Conservation (phyloP, 2,113 vertebrate genomes). For the Triplophysa dalaica region DNA sequence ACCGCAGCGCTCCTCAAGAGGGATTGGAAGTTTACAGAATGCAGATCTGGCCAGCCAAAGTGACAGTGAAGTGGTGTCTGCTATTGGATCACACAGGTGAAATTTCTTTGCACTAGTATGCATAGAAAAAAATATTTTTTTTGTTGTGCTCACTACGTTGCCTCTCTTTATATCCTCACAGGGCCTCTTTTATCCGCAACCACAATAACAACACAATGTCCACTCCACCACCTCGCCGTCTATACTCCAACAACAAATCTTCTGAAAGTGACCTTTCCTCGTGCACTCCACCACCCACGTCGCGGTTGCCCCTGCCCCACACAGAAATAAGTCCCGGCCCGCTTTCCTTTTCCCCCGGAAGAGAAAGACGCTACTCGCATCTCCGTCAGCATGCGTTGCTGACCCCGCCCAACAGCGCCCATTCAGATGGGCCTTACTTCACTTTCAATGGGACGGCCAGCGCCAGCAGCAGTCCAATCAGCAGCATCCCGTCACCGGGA, state of each 20-base stretch:
- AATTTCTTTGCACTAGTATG: no score
- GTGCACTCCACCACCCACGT: conserved; percentile 60
- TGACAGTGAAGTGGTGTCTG: conserved; percentile 77
- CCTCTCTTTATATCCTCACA: conserved; percentile 39
- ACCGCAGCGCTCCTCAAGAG: conserved; percentile 62
- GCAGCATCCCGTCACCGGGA: conserved; percentile 50
- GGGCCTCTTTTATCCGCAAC: conserved; percentile 69
- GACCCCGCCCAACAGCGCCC: conserved; percentile 52
- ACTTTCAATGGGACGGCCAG: conserved; percentile 69
- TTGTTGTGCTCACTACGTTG: background rate
- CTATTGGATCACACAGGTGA: conserved; percentile 74
- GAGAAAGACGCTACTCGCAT: conserved; percentile 36
- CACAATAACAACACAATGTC: conserved; percentile 73
- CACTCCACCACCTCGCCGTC: conserved; percentile 57
- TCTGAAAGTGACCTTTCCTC: conserved; percentile 71
- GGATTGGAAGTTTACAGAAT: conserved; percentile 58
- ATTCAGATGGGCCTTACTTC: conserved; percentile 64
- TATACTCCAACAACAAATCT: conserved; percentile 64
- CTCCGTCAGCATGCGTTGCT: conserved; percentile 44
- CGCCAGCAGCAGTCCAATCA: conserved; percentile 54
- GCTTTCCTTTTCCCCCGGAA: conserved; percentile 47
- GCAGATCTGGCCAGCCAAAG: conserved; percentile 68
- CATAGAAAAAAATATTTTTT: background rate
- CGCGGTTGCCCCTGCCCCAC: conserved; percentile 57
- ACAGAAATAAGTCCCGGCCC: conserved; percentile 52